Evolutionary conservation across 1,140 invertebrate species (phyloP), one percentile per base, ranked within the genome.

Genomic region (fruit fly (Drosophila melanogaster)): DNA sequence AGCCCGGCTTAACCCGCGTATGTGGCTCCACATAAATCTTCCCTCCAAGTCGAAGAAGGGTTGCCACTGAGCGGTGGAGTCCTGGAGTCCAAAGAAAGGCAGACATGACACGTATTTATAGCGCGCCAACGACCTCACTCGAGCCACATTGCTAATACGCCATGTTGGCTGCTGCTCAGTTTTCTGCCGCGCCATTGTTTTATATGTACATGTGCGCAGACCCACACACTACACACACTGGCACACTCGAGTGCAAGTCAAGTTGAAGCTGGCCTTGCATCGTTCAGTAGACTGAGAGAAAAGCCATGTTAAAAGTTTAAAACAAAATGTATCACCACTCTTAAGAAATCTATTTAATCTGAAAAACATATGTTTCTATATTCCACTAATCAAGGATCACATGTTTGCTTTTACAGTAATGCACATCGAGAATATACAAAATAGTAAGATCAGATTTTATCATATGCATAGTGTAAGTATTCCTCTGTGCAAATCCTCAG

Each of bases 61-160:
- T 55, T 59, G 55, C 37, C 8, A 38, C 30, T 40, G 58, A 51
- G 26, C 38, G 14, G 37, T 38, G 11, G 11, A 38, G 12, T 14
- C 11, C 3, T 38, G 53, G 58, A 49, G 53, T 50, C 19, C 37
- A 30, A 33, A 56, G 43, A 50, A 26, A 57, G 51, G 74, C 60
- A 86, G 67, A 79, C 83, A 72, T 81, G 83, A 86, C 79, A 87
- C 76, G 79, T 86, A 87, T 86, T 86, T 86, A 86, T 86, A 87
- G 83, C 83, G 70, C 49, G 65, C 66, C 79, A 62, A 77, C 77
- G 84, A 87, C 79, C 84, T 69, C 62, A 62, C 51, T 78, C 77
- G 66, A 74, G 53, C 73, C 65, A 89, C 77, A 79, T 86, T 87
- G 53, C 75, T 86, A 87, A 87, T 87, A 86, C 79, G 84, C 70